Evolutionary conservation across 2,888 invertebrate genomes (phyloP).

Genomic region (Prosapia bicincta): DNA sequence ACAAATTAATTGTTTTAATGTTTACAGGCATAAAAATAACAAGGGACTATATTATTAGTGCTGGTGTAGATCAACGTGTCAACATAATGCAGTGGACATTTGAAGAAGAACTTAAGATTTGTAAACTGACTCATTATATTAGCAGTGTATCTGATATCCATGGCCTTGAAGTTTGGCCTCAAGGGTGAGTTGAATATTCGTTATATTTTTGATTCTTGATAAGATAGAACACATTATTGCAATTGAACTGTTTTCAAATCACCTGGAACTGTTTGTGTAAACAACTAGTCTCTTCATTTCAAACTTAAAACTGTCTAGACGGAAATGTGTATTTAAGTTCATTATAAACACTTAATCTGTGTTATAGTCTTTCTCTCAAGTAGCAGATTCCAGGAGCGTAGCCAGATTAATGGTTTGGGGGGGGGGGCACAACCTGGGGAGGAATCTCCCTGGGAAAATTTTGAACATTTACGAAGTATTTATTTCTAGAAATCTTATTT

Average conservation of each 20-base stretch:
- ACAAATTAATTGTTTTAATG: slow-evolving; percentile 5
- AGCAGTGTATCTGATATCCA: slow-evolving; percentile 65
- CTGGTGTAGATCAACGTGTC: slow-evolving; percentile 64
- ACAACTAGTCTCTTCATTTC: not conserved
- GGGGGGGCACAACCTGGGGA: too few species aligned
- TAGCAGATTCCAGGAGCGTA: too few species aligned
- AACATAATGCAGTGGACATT: slow-evolving; percentile 51
- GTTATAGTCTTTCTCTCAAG: too few species aligned
- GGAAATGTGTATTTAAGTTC: too few species aligned
- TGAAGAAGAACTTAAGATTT: slow-evolving; percentile 44
- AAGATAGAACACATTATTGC: not conserved
- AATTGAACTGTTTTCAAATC: not conserved
- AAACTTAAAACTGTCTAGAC: not conserved
- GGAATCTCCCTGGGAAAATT: too few species aligned
- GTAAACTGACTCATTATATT: slow-evolving; percentile 48
- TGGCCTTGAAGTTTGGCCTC: slow-evolving; percentile 48
- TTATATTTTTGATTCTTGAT: too few species aligned
- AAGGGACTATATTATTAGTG: slow-evolving; percentile 50
- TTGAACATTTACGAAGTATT: too few species aligned
- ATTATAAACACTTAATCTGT: too few species aligned
- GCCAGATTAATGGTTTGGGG: too few species aligned
- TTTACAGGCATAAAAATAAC: slow-evolving; percentile 41
- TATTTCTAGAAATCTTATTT: too few species aligned
- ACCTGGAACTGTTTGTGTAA: not conserved
- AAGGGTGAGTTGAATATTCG: not conserved